Base-by-base conservation (phyloP, 2,888 invertebrate species). In the Leucozona laternaria region DNA sequence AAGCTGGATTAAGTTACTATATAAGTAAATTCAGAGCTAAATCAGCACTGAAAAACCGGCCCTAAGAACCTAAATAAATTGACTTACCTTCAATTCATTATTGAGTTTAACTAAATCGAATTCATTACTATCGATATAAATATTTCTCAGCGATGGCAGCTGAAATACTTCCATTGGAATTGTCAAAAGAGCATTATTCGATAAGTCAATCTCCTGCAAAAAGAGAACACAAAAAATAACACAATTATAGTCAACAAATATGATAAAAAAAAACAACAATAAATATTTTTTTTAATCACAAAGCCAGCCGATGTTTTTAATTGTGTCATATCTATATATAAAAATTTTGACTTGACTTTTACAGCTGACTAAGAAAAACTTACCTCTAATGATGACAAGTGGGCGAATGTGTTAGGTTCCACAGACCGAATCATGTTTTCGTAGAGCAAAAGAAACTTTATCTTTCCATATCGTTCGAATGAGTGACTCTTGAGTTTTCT, bases 131-230 rank as follows among this genome's bases (percentile, higher is more conserved):
- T 92, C 93, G 2, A 95, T 92, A 89, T 95, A 95, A 28, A 96
- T 91, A 90, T 94, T 95, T 71, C 95, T 93, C 79, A 96, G 90
- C 0, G 93, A 93, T 0, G 95, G 94, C 87, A 96, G 89, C 78
- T 94, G 93, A 60, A 95, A 91, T 64, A 93, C 85, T 80, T 92
- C 93, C 88, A 90, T 72, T 66, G 93, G 92, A 88, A 93, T 92
- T 43, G 91, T 91, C 72, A 90, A 89, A 4, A 93, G 89, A 15
- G 90, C 92, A 90, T 93, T 93, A 88, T 91, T 92, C 43, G 93
- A 92, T 70, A 93, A 90, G 90, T 93, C 93, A 25, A 93, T 91
- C 90, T 92, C 93, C 92, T 92, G 89, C n/a, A 71, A 81, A 55
- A 66, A 72, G 58, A 55, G 45, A 22, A 48, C 0, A 37, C 20